Evolutionary conservation across 2,113 vertebrate genomes (phyloP), one percentile per base, ranked within the genome.

Genomic region (Tachuris rubrigastra): DNA sequence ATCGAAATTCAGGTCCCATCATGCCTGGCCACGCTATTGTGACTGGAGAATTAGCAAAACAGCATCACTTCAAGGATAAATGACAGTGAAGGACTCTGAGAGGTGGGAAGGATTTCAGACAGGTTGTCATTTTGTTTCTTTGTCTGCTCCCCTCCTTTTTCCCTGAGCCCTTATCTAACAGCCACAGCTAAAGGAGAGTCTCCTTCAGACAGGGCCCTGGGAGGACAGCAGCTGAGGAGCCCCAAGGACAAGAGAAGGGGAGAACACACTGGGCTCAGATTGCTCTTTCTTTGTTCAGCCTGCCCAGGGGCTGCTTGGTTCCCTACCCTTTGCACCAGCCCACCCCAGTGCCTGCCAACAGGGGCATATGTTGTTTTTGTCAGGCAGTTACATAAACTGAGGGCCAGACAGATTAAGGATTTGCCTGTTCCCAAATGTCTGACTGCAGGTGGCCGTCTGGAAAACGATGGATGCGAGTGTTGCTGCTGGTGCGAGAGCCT

Each of bases 371-470:
- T 88, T 84, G 80, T 63, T 93, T 81, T 88, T 92, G 69, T 33
- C 55, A 60, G 3, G 21, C 67, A 12, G 66, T 96, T 96, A 92
- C 46, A 65, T 95, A 96, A 96, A 94, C 79, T 23, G n/a, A 92
- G 73, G 76, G 74, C 68, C 92, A 96, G 92, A 79, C 83, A 93
- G 96, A 96, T 95, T 87, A 93, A 94, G 87, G 91, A 91, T 96
- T 94, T 89, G 91, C 77, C 85, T 71, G 49, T 60, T 94, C 81
- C 81, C 85, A 79, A 91, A 95, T 75, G 58, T 62, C 91, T 85
- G 73, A 60, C 31, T 1, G 3, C 77, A 87, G 87, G 91, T 91
- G 68, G 59, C 74, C 80, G 59, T 58, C 89, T 87, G 66, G 69
- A 87, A 82, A 87, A 4, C 3, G 8, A 67, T 4, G 30, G 52